Base-by-base conservation (phyloP, 2,797 vertebrate species). In the Arrhamphus sclerolepis region DNA sequence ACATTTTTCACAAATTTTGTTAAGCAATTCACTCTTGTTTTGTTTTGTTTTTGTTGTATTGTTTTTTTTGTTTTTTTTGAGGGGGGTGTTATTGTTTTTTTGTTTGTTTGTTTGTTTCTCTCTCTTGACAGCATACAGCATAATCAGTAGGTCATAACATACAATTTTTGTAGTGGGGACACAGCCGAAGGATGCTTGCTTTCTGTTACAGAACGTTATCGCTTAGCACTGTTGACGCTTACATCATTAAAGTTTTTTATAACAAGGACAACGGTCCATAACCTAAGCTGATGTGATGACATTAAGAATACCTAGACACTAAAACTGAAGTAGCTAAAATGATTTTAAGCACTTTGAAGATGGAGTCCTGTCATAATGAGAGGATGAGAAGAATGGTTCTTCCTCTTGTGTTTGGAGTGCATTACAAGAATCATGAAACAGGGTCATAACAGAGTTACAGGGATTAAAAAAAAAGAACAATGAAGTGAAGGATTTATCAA, bases 401-500 rank as follows among this genome's bases (percentile, higher is more conserved):
- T n/a, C n/a, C 14, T 46, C 38, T 41, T 13, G 55, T 63, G 13
- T 53, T 31, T 54, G 60, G 21, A 28, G 38, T 24, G 14, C 46
- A 40, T 24, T 54, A 38, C 22, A 70, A 34, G 16, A 38, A 56
- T 46, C 18, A 53, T 44, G 54, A 66, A n/a, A 58, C 53, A 56
- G 11, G 3, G 21, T 19, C 13, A 59, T 16, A 16, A 58, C 10
- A 66, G 62, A 56, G 42, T 60, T 16, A 62, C 34, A 44, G n/a
- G 1, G 44, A 19, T 59, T n/a, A 24, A 18, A 56, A 24, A 18
- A 56, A 47, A 47, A 48, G 20, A 44, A 42, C 6, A 13, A 10
- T 21, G 56, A 34, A 42, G 53, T 50, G 50, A 65, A 46, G 61
- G 43, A 60, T 8, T 18, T 63, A 64, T 67, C n/a, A 0, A 60